These are phyloP conservation scores for Diuraphis noxia DNA, from an alignment of 1,140 invertebrate genomes.

Conservation along the genomic window DNA sequence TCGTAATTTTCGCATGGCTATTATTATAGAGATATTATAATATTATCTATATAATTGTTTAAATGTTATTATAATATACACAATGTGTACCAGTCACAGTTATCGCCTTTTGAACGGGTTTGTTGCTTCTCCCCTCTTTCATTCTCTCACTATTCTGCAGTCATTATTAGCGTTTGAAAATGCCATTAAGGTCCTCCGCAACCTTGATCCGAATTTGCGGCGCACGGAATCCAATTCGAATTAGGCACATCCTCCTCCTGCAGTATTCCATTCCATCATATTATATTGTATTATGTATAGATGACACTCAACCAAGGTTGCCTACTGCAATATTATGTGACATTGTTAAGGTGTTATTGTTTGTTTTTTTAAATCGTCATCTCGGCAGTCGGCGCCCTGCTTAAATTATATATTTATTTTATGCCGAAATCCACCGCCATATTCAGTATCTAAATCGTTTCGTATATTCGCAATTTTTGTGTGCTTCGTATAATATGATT, in stretches of 20 bases:
- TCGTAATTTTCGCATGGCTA: background rate
- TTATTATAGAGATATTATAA: background rate
- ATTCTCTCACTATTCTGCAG: background rate
- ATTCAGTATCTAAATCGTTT: background rate
- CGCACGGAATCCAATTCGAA: background rate
- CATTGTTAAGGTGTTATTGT: background rate
- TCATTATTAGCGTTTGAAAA: constrained; percentile 26
- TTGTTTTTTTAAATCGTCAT: background rate
- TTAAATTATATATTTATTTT: background rate
- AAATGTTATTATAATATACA: background rate
- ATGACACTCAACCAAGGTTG: background rate
- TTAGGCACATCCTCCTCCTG: background rate
- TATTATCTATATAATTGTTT: background rate
- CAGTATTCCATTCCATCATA: background rate
- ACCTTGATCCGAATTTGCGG: background rate
- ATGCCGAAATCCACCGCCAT: background rate
- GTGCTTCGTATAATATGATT: background rate
- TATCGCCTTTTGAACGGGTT: background rate
- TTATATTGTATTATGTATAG: background rate
- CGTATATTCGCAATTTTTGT: background rate
- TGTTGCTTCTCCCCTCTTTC: background rate
- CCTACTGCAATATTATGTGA: background rate
- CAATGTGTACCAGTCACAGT: constrained; percentile 17
- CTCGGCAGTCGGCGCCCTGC: background rate
- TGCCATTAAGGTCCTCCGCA: background rate